phyloP scores from a whole-genome alignment of 2,888 invertebrate genomes.

The Linnaemya tessellans region DNA sequence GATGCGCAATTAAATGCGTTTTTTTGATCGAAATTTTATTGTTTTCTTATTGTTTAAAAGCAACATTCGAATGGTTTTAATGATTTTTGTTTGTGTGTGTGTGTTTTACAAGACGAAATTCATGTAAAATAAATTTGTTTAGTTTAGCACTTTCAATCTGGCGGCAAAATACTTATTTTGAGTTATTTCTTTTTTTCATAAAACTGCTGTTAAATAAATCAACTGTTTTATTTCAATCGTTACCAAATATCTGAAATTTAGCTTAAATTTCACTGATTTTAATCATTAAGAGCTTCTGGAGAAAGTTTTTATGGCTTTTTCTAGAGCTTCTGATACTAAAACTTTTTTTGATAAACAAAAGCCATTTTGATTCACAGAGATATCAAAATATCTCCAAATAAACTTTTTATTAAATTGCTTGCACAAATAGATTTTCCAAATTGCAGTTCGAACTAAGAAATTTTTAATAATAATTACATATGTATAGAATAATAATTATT shows the following conservation, averaged over 20 bases:
- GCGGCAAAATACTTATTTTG: neutral
- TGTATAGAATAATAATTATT: too few species aligned
- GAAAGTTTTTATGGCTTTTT: constrained; percentile 36
- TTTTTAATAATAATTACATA: too few species aligned
- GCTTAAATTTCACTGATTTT: constrained; percentile 29
- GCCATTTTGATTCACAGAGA: neutral
- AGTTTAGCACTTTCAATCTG: constrained; percentile 49
- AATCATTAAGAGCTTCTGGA: constrained; percentile 48
- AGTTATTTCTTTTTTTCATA: constrained; percentile 21
- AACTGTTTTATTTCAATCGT: constrained; percentile 16
- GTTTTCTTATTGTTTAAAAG: constrained; percentile 43
- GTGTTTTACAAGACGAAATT: constrained; percentile 32
- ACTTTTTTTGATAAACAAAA: neutral
- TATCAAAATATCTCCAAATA: neutral
- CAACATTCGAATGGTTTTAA: constrained; percentile 44
- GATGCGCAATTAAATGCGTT: constrained; percentile 56
- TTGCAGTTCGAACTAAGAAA: too few species aligned
- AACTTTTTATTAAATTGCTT: neutral
- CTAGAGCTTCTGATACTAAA: neutral
- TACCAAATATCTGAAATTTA: constrained; percentile 1
- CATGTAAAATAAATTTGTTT: constrained; percentile 47
- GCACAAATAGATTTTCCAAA: too few species aligned
- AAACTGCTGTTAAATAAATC: constrained; percentile 43
- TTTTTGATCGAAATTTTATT: constrained; percentile 67
- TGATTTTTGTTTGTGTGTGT: constrained; percentile 25